phyloP scores from a whole-genome alignment of 2,113 vertebrate genomes.

The Pleuronectes platessa region DNA sequence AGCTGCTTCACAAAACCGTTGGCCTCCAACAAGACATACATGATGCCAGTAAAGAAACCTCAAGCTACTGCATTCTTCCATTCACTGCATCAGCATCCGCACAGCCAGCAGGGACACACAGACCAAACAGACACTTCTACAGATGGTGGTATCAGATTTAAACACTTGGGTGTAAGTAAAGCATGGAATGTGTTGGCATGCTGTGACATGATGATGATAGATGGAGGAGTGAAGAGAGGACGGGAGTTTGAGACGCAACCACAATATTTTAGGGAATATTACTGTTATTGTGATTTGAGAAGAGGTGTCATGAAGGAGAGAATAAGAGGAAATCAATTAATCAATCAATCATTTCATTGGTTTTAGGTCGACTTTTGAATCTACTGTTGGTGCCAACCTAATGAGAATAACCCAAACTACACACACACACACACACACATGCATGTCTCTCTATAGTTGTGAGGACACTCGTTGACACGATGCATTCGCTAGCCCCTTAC shows the following conservation, averaged over 20 bases:
- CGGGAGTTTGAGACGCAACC: slow-evolving; percentile 25
- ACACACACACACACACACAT: too few relatives aligned
- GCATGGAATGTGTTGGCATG: slow-evolving; percentile 57
- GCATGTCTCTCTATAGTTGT: too few relatives aligned
- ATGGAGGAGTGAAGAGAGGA: slow-evolving; percentile 19
- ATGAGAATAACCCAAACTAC: slow-evolving; percentile 1
- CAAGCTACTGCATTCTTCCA: slow-evolving; percentile 4
- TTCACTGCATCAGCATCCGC: slow-evolving; percentile 13
- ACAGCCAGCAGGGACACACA: slow-evolving; percentile 19
- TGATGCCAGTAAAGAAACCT: slow-evolving; percentile 6
- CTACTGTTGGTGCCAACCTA: not conserved
- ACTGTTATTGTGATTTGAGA: slow-evolving; percentile 21
- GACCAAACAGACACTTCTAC: slow-evolving; percentile 40
- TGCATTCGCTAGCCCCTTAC: too few relatives aligned
- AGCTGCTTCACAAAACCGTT: slow-evolving; percentile 4
- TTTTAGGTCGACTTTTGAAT: slow-evolving; percentile 10
- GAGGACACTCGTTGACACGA: too few relatives aligned
- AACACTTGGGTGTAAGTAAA: slow-evolving; percentile 44
- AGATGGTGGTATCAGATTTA: slow-evolving; percentile 53
- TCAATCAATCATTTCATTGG: not conserved
- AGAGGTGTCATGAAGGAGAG: not conserved
- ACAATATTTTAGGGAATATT: slow-evolving; percentile 30
- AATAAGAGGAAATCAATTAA: not conserved
- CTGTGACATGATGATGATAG: slow-evolving; percentile 55
- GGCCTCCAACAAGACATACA: not conserved